phyloP scores from a whole-genome alignment of 2,113 vertebrate genomes.

The Trachemys scripta region DNA sequence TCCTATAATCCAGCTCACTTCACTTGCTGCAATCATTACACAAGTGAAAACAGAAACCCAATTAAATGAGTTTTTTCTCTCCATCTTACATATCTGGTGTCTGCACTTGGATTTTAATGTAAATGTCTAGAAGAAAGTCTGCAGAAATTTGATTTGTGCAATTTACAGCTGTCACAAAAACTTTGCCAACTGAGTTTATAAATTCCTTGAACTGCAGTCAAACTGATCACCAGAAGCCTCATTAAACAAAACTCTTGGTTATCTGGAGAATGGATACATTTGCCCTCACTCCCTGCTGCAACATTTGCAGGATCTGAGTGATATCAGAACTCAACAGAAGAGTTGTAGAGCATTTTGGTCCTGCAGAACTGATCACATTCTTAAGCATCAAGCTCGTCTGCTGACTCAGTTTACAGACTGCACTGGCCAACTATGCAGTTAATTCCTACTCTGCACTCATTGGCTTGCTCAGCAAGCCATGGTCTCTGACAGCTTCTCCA shows the following conservation, averaged over 20 bases:
- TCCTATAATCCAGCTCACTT: not conserved
- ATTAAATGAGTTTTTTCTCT: accelerated
- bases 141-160: not conserved
- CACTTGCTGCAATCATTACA: accelerated
- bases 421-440: accelerated
- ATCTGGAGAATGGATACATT: not conserved
- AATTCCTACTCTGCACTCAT: not conserved
- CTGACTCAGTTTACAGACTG: accelerated
- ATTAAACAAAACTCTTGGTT: accelerated
- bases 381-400: not conserved
- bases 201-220: not conserved
- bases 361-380: not conserved
- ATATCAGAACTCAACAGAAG: not conserved
- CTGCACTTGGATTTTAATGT: accelerated
- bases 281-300: not conserved
- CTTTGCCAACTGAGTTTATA: not conserved
- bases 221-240: not conserved
- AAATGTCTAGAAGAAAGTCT: not conserved
- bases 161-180: not conserved
- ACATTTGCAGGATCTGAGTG: not conserved
- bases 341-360: not conserved
- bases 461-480: not conserved
- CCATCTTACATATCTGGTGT: not conserved
- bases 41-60: accelerated
- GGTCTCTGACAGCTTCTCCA: accelerated